These are phyloP conservation scores for Carassius carassius DNA, from an alignment of 2,113 vertebrate species.

Conservation along the genomic window DNA sequence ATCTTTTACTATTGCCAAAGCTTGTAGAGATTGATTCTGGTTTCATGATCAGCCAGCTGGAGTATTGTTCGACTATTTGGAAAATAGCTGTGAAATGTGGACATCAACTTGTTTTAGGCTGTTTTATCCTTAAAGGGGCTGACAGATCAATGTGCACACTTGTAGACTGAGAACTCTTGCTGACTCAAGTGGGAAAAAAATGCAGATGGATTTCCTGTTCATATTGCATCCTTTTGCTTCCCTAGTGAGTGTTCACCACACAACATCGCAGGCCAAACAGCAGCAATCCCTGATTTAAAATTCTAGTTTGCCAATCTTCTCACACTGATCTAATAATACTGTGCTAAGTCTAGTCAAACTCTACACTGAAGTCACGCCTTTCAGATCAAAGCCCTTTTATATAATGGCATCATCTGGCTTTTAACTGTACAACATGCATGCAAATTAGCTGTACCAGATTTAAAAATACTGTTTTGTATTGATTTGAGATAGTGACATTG, in stretches of 20 bases:
- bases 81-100: background rate
- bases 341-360: background rate
- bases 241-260: conserved; percentile 32
- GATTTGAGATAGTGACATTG: too few relatives aligned
- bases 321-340: background rate
- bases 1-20: conserved; percentile 9
- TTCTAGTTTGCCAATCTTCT: background rate
- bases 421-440: background rate
- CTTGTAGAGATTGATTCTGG: conserved; percentile 18
- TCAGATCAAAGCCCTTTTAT: background rate
- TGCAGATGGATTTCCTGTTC: conserved; percentile 64
- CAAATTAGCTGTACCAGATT: background rate
- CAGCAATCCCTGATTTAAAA: background rate
- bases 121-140: too few relatives aligned
- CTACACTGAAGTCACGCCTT: background rate
- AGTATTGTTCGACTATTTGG: conserved; percentile 23
- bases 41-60: conserved; percentile 22
- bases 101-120: conserved; percentile 8
- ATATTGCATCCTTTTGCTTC: conserved; percentile 52
- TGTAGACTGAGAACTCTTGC: conserved; percentile 48
- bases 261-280: background rate
- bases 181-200: conserved; percentile 67
- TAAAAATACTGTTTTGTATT: background rate
- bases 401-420: background rate
- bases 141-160: background rate